Conservation (phyloP, 1,140 invertebrate species). For the Zaprionus ornatus region DNA sequence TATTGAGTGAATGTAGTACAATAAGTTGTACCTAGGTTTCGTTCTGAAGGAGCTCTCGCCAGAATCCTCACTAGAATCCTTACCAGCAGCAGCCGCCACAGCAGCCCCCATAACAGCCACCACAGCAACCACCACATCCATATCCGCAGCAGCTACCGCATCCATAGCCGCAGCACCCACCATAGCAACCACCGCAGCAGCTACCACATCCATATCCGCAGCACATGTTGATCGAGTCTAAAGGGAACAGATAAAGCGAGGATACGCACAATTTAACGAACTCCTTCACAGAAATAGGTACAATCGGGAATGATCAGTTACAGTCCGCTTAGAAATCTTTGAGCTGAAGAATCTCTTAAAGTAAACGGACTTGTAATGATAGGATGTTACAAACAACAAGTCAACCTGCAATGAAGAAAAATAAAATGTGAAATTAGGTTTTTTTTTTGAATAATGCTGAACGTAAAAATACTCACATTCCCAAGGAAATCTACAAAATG, state of each 20-base stretch:
- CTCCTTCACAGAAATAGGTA: conserved; percentile 26
- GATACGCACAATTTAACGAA: not conserved
- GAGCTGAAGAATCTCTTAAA: not conserved
- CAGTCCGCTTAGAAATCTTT: not conserved
- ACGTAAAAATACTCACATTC: conserved; percentile 8
- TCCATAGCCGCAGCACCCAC: too few species aligned
- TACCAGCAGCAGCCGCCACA: not conserved
- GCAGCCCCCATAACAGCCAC: not conserved
- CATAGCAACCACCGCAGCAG: not conserved
- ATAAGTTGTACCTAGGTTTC: conserved; percentile 9
- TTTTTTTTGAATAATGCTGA: too few species aligned
- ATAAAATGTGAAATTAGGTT: not conserved
- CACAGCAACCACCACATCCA: not conserved
- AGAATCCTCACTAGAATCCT: not conserved
- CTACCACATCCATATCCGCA: not conserved
- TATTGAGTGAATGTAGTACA: not conserved
- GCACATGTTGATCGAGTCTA: conserved; percentile 2
- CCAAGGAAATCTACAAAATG: not conserved
- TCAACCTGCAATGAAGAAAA: not conserved
- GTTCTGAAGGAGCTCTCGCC: conserved; percentile 5
- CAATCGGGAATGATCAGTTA: not conserved
- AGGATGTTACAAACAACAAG: conserved; percentile 4
- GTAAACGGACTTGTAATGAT: not conserved
- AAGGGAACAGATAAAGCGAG: not conserved
- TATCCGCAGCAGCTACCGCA: not conserved